Conservation (phyloP, 2,888 invertebrate species). For the Tachina fera region DNA sequence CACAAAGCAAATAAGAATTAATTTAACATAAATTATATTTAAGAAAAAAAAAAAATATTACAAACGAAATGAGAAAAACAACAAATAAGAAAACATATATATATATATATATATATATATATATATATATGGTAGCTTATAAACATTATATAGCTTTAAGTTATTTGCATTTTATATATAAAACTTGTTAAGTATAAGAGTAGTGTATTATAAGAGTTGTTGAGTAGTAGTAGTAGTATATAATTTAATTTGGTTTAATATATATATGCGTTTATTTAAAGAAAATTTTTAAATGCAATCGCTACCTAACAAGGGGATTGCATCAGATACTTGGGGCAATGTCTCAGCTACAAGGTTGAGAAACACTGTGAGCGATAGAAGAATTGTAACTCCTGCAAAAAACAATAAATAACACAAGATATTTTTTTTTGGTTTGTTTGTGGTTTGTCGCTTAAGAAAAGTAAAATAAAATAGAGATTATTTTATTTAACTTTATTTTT, state of each 20-base stretch:
- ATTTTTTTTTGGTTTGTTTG: constrained; percentile 60
- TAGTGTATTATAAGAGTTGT: constrained; percentile 38
- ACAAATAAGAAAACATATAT: constrained; percentile 38
- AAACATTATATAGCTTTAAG: constrained; percentile 44
- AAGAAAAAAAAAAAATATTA: neutral
- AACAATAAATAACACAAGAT: constrained; percentile 80
- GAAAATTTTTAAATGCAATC: constrained; percentile 83
- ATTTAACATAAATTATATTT: neutral
- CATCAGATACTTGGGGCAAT: constrained; percentile 99
- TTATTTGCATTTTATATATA: constrained; percentile 50
- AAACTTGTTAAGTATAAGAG: constrained; percentile 38
- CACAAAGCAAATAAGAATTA: constrained; percentile 46
- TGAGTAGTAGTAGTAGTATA: constrained; percentile 53
- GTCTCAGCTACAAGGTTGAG: constrained; percentile 99
- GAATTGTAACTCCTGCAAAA: constrained; percentile 98
- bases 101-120: no score
- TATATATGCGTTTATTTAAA: constrained; percentile 75
- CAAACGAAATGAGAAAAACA: constrained; percentile 8
- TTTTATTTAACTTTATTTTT: constrained; percentile 22
- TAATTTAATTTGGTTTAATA: constrained; percentile 73
- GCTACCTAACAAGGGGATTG: constrained; percentile 99
- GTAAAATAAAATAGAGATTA: constrained; percentile 79
- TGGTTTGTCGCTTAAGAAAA: constrained; percentile 79
- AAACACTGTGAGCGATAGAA: constrained; percentile 99
- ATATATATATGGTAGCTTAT: neutral